A percentile compares a stretch with the other conserved stretches of the same genome.
Conservation (phyloP, 2,113 vertebrate species). For the Eptatretus burgeri region DNA sequence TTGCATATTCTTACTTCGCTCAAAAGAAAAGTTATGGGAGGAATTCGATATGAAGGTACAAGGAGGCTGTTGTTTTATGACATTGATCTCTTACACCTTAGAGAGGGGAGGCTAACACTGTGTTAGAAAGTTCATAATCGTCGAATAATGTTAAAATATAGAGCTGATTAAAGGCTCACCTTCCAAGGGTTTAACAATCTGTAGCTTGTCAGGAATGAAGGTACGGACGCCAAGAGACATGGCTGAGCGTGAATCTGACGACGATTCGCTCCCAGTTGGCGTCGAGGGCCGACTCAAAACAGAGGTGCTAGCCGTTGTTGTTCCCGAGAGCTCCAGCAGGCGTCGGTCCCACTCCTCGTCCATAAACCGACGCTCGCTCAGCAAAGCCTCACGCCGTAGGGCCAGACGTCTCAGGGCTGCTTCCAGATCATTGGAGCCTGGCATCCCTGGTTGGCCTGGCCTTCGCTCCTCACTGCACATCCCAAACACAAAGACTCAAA, state of each 20-base stretch:
- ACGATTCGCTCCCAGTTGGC: constrained; percentile 24
- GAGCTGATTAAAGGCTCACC: constrained; percentile 15
- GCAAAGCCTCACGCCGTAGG: constrained; percentile 24
- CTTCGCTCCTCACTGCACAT: constrained; percentile 13
- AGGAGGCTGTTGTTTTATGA: too few relatives aligned
- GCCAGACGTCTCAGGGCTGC: constrained; percentile 30
- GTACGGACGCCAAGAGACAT: constrained; percentile 26
- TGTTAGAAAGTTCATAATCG: too few relatives aligned
- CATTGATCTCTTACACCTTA: too few relatives aligned
- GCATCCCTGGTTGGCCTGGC: constrained; percentile 23
- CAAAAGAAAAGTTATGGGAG: too few relatives aligned
- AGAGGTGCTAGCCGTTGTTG: constrained; percentile 18
- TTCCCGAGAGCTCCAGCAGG: constrained; percentile 17
- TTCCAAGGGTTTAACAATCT: constrained; percentile 52
- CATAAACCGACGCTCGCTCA: constrained; percentile 26
- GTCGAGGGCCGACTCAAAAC: constrained; percentile 21
- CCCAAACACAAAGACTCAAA: too few relatives aligned
- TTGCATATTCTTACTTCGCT: too few relatives aligned
- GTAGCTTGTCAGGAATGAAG: constrained; percentile 38
- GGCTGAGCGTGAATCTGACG: constrained; percentile 19
- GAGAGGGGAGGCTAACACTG: too few relatives aligned
- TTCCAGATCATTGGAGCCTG: constrained; percentile 34
- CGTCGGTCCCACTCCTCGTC: constrained; percentile 29
- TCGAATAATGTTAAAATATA: too few relatives aligned
- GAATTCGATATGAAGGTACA: too few relatives aligned